Base-by-base conservation (phyloP, 2,888 invertebrate species). In the Caenorhabditis drosophilae region DNA sequence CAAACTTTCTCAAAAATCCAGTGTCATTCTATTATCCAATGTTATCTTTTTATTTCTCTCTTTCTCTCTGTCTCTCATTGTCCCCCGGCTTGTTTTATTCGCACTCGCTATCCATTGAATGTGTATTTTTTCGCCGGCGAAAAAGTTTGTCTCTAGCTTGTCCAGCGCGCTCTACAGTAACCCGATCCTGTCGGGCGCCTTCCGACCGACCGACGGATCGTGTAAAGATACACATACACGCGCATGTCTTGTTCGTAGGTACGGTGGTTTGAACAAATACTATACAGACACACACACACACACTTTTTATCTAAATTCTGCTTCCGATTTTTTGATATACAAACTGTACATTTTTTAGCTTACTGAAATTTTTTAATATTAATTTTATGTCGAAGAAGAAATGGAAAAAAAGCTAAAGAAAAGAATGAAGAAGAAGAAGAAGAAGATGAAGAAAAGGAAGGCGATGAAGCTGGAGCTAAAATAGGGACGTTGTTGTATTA, bases 391-490 rank as follows among this genome's bases (percentile, higher is more conserved):
- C 12, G 31, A 31, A 31, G 12, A 31, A 6, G 31, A 31, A 31
- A 31, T 12, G 12, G 31, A 31, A 31, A 31, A 31, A 31, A 6
- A 12, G 31, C 6, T 9, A 31, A 9, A 31, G 6, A 31, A 9
- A 31, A 31, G 6, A 9, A 9, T 31, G 7, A 12, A 31, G 31
- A 9, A 31, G 31, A 31, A 47, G 31, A 47, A 51, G 40, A 54
- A 60, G 42, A 56, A 56, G 48, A 55, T 49, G 53, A 63, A 57
- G 57, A 63, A 47, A 57, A 57, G 53, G 57, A 63, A 57, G 50
- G n/a, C n/a, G n/a, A n/a, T n/a, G n/a, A n/a, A n/a, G n/a, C n/a
- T n/a, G 52, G 58, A 58, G 56, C 60, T 50, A 54, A 62, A 56
- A 44, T 45, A 62, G 47, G 25, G 47, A 54, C 49, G 61, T 47